Base-by-base conservation (phyloP, 2,888 invertebrate species). In the Coleophora deauratella region DNA sequence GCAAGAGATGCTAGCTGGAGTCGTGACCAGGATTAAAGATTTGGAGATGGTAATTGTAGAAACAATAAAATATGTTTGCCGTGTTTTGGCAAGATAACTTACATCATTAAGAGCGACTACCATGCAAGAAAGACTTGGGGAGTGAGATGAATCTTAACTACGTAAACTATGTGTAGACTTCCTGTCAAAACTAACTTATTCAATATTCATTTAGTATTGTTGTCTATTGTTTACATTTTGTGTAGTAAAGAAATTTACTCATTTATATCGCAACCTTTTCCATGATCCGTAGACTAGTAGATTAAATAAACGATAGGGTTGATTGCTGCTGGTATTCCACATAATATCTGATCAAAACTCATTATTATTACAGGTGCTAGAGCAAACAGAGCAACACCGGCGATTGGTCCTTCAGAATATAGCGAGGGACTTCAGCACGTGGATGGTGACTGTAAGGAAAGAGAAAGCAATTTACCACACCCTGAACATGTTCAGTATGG, bases 381-480 rank as follows among this genome's bases (percentile, higher is more conserved):
- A 92, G 57, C 95, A 96, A 84, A 96, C 96, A 0, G 92, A 93
- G 66, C 94, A 97, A 62, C 96, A 97, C 70, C 88, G 95, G 38
- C 93, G 94, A 54, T 81, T 95, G 10, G 94, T 97, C 0, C 81
- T 97, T 30, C 89, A 93, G 0, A 93, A 93, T 51, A 96, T 96
- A 1, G 95, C 95, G 1, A 91, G 94, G 55, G 94, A 96, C 71
- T 87, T 97, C 53, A 93, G 94, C 62, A 93, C 93, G 40, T 97
- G 96, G 96, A 91, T 91, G 75, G 90, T 95, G 37, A 94, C 93
- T 68, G 95, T 95, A 10, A 87, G 92, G 13, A 95, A 95, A 66
- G 94, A 95, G 87, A 98, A 98, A 71, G 96, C 97, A 2, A 96
- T 97, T 64, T 98, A 97, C 77, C 95, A 97, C 68, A 96, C 94